Conservation (phyloP, 2,888 invertebrate genomes). For the Cyrtodaria siliqua region DNA sequence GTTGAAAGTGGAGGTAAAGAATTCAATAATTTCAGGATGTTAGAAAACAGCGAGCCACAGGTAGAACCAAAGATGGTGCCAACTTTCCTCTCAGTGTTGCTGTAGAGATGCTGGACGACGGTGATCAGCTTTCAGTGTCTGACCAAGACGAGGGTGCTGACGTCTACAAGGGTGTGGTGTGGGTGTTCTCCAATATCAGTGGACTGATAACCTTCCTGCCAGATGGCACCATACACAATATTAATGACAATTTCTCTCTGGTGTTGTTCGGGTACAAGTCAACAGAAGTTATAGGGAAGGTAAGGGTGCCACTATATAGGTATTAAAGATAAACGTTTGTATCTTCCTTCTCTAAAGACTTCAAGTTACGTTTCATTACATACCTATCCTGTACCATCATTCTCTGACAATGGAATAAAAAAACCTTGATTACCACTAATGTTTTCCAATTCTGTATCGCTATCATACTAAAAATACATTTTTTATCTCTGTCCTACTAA, state of each 20-base stretch:
- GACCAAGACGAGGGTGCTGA: slow-evolving; percentile 61
- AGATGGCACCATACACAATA: slow-evolving; percentile 89
- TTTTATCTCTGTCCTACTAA: too few species aligned
- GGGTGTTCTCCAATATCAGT: slow-evolving; percentile 88
- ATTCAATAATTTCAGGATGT: slow-evolving; percentile 82
- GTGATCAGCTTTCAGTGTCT: slow-evolving; percentile 28
- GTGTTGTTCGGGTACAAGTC: slow-evolving; percentile 90
- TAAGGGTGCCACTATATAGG: slow-evolving; percentile 66
- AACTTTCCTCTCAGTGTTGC: slow-evolving; percentile 88
- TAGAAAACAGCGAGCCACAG: slow-evolving; percentile 90
- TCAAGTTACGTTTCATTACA: too few species aligned
- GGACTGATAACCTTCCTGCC: slow-evolving; percentile 90
- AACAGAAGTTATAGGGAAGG: slow-evolving; percentile 88
- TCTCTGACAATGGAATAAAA: too few species aligned
- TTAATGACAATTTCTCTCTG: slow-evolving; percentile 90
- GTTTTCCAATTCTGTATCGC: too few species aligned
- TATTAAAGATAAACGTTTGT: too few species aligned
- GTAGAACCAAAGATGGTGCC: slow-evolving; percentile 89
- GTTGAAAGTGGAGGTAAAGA: neutral
- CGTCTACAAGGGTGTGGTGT: slow-evolving; percentile 79
- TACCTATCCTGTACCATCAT: too few species aligned
- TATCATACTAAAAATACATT: too few species aligned
- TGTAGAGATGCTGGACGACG: slow-evolving; percentile 62
- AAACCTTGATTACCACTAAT: too few species aligned
- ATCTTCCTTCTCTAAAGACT: too few species aligned